A percentile compares a stretch with the other conserved stretches of the same genome.
phyloP scores from a whole-genome alignment of 2,797 vertebrate genomes.

The Hyperoplus lanceolatus region DNA sequence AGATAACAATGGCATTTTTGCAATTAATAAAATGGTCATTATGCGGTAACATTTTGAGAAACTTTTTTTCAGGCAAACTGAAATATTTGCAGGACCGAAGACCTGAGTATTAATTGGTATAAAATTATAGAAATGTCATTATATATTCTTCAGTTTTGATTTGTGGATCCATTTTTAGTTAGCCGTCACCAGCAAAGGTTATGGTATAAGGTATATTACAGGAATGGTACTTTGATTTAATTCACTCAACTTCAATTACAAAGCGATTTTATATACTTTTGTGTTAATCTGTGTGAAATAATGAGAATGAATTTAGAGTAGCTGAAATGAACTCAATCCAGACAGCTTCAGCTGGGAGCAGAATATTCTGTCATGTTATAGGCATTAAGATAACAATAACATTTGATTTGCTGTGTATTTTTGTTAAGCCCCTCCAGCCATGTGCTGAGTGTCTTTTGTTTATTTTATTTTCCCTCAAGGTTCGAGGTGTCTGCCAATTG shows the following conservation, averaged over 20 bases:
- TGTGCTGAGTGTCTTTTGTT: constrained; percentile 46
- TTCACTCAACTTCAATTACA: constrained; percentile 15
- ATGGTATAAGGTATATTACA: neutral
- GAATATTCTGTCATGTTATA: constrained; percentile 58
- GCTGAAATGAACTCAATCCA: constrained; percentile 53
- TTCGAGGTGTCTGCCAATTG: constrained; percentile 56
- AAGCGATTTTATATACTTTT: neutral
- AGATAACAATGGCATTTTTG: constrained; percentile 29
- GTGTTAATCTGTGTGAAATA: constrained; percentile 32
- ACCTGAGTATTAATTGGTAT: neutral
- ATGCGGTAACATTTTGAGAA: constrained; percentile 16
- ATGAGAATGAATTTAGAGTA: constrained; percentile 38
- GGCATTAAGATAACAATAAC: constrained; percentile 56
- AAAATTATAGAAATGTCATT: neutral
- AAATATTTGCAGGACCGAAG: neutral
- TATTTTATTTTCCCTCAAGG: constrained; percentile 27
- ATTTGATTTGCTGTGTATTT: constrained; percentile 57
- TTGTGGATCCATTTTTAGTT: neutral
- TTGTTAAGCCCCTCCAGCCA: constrained; percentile 47
- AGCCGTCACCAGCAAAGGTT: neutral
- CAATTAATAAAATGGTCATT: constrained; percentile 13
- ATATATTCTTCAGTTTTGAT: constrained; percentile 1
- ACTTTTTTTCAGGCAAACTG: constrained; percentile 10
- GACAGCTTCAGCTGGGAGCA: constrained; percentile 41
- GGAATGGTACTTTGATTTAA: constrained; percentile 6